Base-by-base conservation (phyloP, 2,113 vertebrate genomes). In the Nesogale talazaci region DNA sequence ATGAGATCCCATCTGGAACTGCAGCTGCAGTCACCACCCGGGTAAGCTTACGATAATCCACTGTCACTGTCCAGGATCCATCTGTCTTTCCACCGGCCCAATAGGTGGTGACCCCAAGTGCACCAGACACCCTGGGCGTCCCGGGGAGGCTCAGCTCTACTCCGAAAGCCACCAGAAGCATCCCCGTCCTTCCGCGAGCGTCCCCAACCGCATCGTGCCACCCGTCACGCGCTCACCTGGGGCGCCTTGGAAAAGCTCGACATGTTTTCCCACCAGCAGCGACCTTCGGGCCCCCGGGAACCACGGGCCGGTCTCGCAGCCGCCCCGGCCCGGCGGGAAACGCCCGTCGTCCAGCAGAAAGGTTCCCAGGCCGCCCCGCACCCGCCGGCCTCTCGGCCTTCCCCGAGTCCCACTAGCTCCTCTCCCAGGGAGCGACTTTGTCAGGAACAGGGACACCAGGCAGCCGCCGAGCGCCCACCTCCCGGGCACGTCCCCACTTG, bases 231-330 rank as follows among this genome's bases (percentile, higher is more conserved):
- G 1, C 97, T 98, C 97, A 99, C 99, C 99, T 99, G 99, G 0
- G 98, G 98, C 31, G 98, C 98, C 96, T 97, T 97, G 0, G 97
- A 98, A 95, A 98, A 99, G 87, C 98, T 99, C 38, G 99, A 98
- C 99, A 99, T 99, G 4, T 1, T 10, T 75, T 0, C 6, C 19
- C 3, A 14, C 16, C 0, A 0, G 31, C 78, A 2, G 1, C 0
- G 56, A 40, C 36, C 22, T 27, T 3, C 16, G 4, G 4, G n/a
- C 1, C 3, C 6, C 34, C 0, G 42, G 5, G n/a, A n/a, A 6
- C 3, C 10, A 1, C 0, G 15, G 46, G 42, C 1, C 8, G 3
- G 23, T 16, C 25, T 12, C 7, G 0, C 77, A 0, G 63, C 10
- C 4, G 16, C 3, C 85, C 8, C 0, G 1, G 57, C 5, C 82